Percentiles rank a stretch among this genome's conserved stretches.
phyloP scores from a whole-genome alignment of 2,797 vertebrate genomes.

The Microctenopoma lineatum region DNA sequence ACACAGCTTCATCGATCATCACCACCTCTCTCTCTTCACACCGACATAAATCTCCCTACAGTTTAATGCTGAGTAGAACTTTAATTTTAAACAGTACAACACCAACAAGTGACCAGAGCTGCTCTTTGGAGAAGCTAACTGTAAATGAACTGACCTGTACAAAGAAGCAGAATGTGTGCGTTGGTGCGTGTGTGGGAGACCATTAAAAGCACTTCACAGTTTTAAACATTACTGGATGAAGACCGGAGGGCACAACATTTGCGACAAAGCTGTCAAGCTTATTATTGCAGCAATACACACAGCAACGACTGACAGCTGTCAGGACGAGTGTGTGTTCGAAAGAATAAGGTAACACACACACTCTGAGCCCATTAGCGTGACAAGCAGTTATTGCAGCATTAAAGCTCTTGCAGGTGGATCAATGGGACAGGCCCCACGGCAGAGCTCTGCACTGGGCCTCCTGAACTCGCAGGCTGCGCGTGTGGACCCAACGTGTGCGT shows the following conservation, averaged over 20 bases:
- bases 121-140: too few relatives aligned
- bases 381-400: constrained; percentile 83
- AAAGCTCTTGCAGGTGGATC: constrained; percentile 84
- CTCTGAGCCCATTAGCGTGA: constrained; percentile 82
- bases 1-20: too few relatives aligned
- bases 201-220: constrained; percentile 76
- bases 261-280: constrained; percentile 59
- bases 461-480: constrained; percentile 4
- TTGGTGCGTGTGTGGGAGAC: constrained; percentile 23
- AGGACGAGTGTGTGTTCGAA: constrained; percentile 25
- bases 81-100: too few relatives aligned
- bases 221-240: constrained; percentile 72
- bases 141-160: too few relatives aligned
- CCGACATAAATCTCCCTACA: too few relatives aligned
- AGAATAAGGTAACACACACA: constrained; percentile 2
- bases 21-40: too few relatives aligned
- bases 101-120: too few relatives aligned
- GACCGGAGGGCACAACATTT: constrained; percentile 24
- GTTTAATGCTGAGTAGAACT: too few relatives aligned
- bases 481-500: not conserved
- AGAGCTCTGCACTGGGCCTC: constrained; percentile 38
- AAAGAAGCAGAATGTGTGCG: constrained; percentile 2
- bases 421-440: constrained; percentile 72
- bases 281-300: constrained; percentile 53
- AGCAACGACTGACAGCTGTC: constrained; percentile 67